phyloP scores from a whole-genome alignment of 2,797 vertebrate species.

The Sebastes diploproa region DNA sequence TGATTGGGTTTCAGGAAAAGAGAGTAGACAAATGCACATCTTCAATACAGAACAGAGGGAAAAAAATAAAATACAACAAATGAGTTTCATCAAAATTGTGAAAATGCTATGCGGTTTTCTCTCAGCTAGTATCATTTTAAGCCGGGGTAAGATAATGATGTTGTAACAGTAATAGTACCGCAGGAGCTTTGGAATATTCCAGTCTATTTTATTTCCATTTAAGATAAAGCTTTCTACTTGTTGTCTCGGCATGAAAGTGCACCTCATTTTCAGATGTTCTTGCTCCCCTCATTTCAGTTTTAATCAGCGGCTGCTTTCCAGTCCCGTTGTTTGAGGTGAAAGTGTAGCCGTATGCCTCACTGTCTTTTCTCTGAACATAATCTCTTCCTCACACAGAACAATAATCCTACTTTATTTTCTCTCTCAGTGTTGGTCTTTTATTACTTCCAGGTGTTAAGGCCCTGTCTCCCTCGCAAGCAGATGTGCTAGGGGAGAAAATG shows the following conservation, averaged over 20 bases:
- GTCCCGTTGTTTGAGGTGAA: constrained; percentile 76
- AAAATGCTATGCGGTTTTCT: constrained; percentile 40
- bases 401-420: constrained; percentile 83
- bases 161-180: constrained; percentile 50
- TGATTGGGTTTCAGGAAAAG: constrained; percentile 45
- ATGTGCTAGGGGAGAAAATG: constrained; percentile 65
- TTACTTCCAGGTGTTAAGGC: constrained; percentile 85
- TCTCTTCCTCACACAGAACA: constrained; percentile 83
- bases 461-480: constrained; percentile 74
- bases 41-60: constrained; percentile 14
- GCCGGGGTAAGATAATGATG: constrained; percentile 57
- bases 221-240: constrained; percentile 61
- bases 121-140: constrained; percentile 45
- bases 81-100: constrained; percentile 55
- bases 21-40: constrained; percentile 34
- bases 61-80: constrained; percentile 45
- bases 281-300: constrained; percentile 64
- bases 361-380: constrained; percentile 81
- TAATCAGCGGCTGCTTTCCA: constrained; percentile 71
- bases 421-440: constrained; percentile 78
- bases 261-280: constrained; percentile 61
- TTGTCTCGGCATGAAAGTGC: constrained; percentile 56
- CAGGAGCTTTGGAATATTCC: constrained; percentile 50
- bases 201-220: constrained; percentile 68
- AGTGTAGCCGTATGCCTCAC: constrained; percentile 73